phyloP scores from a whole-genome alignment of 53 echinoderm and acorn worm species.

The Stichopus horrens region DNA sequence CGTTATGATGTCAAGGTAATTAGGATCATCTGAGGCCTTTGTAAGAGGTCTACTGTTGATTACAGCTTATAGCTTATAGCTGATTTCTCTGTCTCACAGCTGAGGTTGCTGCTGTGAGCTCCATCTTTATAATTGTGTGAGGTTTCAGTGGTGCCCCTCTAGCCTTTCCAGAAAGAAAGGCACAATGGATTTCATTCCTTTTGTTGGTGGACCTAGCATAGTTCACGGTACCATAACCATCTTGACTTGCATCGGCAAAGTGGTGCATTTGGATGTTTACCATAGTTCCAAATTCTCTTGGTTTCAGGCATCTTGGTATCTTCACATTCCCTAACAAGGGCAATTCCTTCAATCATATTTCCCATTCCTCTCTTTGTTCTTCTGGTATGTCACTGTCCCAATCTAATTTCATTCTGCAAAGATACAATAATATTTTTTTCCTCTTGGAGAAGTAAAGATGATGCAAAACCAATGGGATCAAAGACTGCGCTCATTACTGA shows the following conservation, averaged over 20 bases:
- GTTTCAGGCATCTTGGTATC: too few species aligned
- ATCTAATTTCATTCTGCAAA: neutral
- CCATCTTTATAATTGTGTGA: constrained; percentile 52
- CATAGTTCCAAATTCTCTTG: constrained; percentile 37
- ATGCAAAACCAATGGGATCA: neutral
- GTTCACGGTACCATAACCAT: constrained; percentile 43
- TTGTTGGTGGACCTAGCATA: constrained; percentile 29
- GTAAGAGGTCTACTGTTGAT: constrained; percentile 67
- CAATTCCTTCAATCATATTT: constrained; percentile 21
- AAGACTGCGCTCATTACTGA: neutral
- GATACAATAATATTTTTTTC: neutral
- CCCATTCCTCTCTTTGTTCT: constrained; percentile 20
- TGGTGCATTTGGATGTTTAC: constrained; percentile 45
- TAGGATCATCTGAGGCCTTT: constrained; percentile 54
- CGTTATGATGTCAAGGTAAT: constrained; percentile 59
- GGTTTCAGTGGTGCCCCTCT: too few species aligned
- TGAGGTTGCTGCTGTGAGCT: constrained; percentile 61
- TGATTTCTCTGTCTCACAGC: too few species aligned
- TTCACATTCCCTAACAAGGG: constrained; percentile 17
- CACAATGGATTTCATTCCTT: constrained; percentile 46
- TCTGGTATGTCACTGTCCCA: neutral
- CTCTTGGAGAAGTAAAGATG: neutral
- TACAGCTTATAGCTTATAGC: constrained; percentile 59
- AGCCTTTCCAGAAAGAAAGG: too few species aligned
- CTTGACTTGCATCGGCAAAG: constrained; percentile 48